phyloP scores from a whole-genome alignment of 2,113 vertebrate genomes.

The Corythornis madagascariensis region DNA sequence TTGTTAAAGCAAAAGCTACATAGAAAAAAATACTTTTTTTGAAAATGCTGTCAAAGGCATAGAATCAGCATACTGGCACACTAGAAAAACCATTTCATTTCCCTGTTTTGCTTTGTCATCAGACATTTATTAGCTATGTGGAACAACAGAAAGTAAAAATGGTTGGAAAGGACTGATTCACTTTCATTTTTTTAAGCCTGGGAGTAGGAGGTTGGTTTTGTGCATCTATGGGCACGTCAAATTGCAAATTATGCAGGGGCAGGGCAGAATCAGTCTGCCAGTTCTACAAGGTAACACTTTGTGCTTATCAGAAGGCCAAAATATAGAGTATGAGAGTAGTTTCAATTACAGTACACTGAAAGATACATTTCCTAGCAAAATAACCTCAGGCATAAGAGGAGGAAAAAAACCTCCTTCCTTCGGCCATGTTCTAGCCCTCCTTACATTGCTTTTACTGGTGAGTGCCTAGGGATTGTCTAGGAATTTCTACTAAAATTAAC shows the following conservation, averaged over 20 bases:
- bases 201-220: background rate
- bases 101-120: background rate
- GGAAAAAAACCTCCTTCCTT: background rate
- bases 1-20: background rate
- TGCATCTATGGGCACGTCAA: background rate
- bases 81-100: background rate
- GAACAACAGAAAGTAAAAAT: background rate
- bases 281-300: background rate
- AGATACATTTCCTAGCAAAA: conserved; percentile 13
- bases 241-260: background rate
- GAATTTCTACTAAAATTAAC: conserved; percentile 33
- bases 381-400: conserved; percentile 11
- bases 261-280: background rate
- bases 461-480: background rate
- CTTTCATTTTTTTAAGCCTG: background rate
- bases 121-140: background rate
- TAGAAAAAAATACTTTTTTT: background rate
- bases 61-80: background rate
- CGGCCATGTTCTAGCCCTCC: background rate
- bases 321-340: background rate
- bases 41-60: background rate
- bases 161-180: background rate
- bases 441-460: background rate
- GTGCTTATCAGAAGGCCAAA: background rate
- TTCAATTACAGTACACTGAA: background rate